Conservation (phyloP, 1,140 invertebrate species). For the Drosophila erecta region DNA sequence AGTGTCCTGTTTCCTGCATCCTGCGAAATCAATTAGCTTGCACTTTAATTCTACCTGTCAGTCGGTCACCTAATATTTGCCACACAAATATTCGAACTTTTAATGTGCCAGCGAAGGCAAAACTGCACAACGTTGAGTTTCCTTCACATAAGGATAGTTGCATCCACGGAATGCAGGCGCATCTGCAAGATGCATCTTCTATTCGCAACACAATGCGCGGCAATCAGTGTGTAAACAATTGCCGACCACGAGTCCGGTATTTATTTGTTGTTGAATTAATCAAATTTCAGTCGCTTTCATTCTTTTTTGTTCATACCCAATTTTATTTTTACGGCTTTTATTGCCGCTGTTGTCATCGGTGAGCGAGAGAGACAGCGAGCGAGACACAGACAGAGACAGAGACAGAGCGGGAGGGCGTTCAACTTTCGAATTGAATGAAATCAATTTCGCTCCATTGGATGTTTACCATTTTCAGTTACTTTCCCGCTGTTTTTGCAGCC, state of each 20-base stretch:
- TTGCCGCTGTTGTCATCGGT: conserved; percentile 17
- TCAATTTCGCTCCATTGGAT: conserved; percentile 77
- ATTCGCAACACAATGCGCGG: conserved; percentile 37
- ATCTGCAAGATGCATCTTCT: conserved; percentile 24
- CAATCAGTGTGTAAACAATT: conserved; percentile 45
- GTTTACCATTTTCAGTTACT: conserved; percentile 67
- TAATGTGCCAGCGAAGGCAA: too few relatives aligned
- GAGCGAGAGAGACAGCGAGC: background rate
- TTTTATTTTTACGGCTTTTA: conserved; percentile 5
- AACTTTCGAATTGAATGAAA: conserved; percentile 77
- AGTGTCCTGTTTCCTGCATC: too few relatives aligned
- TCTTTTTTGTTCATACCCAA: background rate
- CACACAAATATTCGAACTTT: too few relatives aligned
- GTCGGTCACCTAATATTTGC: too few relatives aligned
- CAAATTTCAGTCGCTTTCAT: conserved; percentile 12
- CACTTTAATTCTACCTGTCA: too few relatives aligned
- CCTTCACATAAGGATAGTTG: too few relatives aligned
- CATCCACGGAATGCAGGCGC: background rate
- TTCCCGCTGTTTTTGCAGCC: conserved; percentile 2
- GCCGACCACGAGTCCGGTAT: conserved; percentile 2
- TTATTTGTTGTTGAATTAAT: conserved; percentile 23
- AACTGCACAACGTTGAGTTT: too few relatives aligned
- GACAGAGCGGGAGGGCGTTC: conserved; percentile 14
- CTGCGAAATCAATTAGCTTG: too few relatives aligned
- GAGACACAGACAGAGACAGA: background rate